A percentile compares a stretch with the other conserved stretches of the same genome.
These are phyloP conservation scores for Falco concolor DNA, from an alignment of 2,797 vertebrate species.

Conservation along the genomic window DNA sequence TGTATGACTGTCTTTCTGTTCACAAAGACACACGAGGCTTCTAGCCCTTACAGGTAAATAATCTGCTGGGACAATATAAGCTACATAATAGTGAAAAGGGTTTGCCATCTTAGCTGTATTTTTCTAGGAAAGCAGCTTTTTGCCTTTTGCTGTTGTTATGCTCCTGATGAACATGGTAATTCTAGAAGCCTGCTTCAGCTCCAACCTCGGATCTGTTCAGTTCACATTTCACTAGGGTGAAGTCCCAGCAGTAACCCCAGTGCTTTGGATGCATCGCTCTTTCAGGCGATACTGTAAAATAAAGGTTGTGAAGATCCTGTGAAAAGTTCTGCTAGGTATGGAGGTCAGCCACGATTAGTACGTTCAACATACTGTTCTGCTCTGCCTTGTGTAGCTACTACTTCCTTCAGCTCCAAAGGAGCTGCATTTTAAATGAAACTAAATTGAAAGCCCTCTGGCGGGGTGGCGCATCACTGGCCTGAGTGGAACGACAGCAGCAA, in stretches of 20 bases:
- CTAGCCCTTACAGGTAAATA: neutral
- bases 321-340: neutral
- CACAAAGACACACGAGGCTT: neutral
- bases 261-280: neutral
- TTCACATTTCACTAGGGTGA: neutral
- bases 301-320: neutral
- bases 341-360: neutral
- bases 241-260: neutral
- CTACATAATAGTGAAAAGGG: neutral
- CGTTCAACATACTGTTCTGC: neutral
- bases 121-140: neutral
- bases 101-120: neutral
- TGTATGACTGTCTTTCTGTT: neutral
- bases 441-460: neutral
- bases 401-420: neutral
- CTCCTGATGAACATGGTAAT: neutral
- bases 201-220: neutral
- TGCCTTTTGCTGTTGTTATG: neutral
- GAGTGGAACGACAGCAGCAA: fast-evolving
- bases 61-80: neutral
- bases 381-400: neutral
- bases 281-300: neutral
- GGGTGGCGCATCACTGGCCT: neutral
- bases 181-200: neutral
- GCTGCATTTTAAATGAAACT: neutral